A percentile compares a stretch with the other conserved stretches of the same genome.
phyloP scores from a whole-genome alignment of 2,888 invertebrate species.

The Limnephilus rhombicus region DNA sequence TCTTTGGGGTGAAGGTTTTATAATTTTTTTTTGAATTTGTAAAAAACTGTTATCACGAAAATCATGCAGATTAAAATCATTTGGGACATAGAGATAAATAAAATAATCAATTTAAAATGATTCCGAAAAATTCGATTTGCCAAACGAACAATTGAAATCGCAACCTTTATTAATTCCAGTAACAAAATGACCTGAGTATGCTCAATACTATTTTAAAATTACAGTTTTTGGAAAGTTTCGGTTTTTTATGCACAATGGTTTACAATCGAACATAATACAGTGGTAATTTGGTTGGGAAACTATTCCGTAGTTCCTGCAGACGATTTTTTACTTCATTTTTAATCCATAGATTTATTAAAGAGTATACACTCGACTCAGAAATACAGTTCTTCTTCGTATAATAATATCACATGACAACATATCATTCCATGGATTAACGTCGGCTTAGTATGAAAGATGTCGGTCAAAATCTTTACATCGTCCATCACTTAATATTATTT shows the following conservation, averaged over 20 bases:
- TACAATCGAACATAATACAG: background rate
- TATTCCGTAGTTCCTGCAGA: background rate
- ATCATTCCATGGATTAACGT: slow-evolving; percentile 59
- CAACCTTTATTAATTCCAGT: no score
- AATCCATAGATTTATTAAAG: background rate
- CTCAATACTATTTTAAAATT: no score
- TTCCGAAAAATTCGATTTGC: no score
- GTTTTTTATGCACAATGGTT: background rate
- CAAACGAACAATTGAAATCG: no score
- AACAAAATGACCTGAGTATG: no score
- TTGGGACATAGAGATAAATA: no score
- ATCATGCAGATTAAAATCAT: no score
- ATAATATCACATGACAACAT: slow-evolving; percentile 1
- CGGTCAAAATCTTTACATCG: slow-evolving; percentile 49
- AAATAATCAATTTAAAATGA: no score
- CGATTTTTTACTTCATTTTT: background rate
- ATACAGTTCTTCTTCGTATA: background rate
- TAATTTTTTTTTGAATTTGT: no score
- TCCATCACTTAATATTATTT: slow-evolving; percentile 45
- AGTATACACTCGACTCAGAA: background rate
- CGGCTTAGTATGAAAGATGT: slow-evolving; percentile 62
- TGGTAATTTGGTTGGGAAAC: background rate
- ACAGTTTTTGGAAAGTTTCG: no score
- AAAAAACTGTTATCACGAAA: no score
- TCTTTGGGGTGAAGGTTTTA: no score